These are phyloP conservation scores for Epinotia bilunana DNA, from an alignment of 2,888 invertebrate genomes.

Conservation along the genomic window DNA sequence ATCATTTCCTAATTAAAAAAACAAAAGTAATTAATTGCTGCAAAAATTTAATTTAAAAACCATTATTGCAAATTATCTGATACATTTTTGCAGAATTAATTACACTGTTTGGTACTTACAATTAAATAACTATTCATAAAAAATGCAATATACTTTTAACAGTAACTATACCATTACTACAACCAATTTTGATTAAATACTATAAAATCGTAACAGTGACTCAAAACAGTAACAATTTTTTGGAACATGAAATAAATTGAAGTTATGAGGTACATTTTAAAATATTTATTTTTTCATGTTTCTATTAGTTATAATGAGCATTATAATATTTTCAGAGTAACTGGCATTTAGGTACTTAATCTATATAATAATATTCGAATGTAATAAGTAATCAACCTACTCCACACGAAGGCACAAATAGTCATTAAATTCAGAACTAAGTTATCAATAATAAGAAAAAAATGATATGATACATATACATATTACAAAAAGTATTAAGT, in stretches of 20 bases:
- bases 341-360: constrained; percentile 23
- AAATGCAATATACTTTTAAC: constrained; percentile 41
- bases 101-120: constrained; percentile 10
- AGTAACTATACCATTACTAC: constrained; percentile 28
- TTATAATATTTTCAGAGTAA: constrained; percentile 35
- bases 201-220: neutral
- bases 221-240: neutral
- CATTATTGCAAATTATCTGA: constrained; percentile 1
- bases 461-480: neutral
- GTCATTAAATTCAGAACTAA: neutral
- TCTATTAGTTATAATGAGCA: constrained; percentile 28
- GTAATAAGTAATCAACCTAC: constrained; percentile 16
- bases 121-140: constrained; percentile 27
- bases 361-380: constrained; percentile 34
- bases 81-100: constrained; percentile 2
- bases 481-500: neutral
- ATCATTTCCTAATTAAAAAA: neutral
- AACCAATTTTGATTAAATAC: neutral
- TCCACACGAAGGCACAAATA: neutral
- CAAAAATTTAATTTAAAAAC: neutral
- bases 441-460: neutral
- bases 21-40: neutral
- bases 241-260: neutral
- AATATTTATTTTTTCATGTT: neutral
- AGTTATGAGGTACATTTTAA: neutral